A percentile compares a stretch with the other conserved stretches of the same genome.
These are phyloP conservation scores for Pagetopsis macropterus DNA, from an alignment of 2,797 vertebrate species.

Conservation along the genomic window DNA sequence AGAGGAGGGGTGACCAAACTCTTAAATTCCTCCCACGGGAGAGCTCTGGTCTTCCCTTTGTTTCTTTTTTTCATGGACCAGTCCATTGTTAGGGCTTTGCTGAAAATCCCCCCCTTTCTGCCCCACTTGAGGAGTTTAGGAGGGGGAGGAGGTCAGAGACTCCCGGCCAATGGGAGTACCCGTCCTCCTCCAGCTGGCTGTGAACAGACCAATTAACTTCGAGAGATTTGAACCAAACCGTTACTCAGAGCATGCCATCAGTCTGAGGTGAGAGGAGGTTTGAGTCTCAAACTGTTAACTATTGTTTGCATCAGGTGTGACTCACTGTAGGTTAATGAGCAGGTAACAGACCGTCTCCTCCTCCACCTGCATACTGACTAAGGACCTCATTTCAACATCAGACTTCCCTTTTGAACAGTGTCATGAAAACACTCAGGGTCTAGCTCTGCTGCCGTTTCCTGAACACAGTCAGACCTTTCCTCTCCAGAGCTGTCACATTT, in stretches of 20 bases:
- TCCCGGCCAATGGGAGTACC: constrained; percentile 75
- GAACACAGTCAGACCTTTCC: constrained; percentile 69
- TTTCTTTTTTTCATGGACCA: constrained; percentile 69
- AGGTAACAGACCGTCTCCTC: constrained; percentile 32
- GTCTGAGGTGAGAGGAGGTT: constrained; percentile 43
- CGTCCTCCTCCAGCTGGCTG: constrained; percentile 63
- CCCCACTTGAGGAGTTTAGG: constrained; percentile 65
- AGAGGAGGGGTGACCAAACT: constrained; percentile 9
- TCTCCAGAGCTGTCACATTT: constrained; percentile 69
- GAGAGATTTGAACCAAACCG: constrained; percentile 79
- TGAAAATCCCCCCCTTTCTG: constrained; percentile 44
- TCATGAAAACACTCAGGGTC: constrained; percentile 45
- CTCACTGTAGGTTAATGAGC: constrained; percentile 61
- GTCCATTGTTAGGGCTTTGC: constrained; percentile 78
- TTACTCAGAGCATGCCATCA: constrained; percentile 53
- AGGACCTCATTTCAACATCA: constrained; percentile 33
- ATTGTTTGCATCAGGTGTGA: constrained; percentile 56
- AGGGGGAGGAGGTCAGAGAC: constrained; percentile 55
- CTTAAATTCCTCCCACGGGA: constrained; percentile 64
- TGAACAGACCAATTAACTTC: constrained; percentile 76
- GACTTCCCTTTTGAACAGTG: not conserved
- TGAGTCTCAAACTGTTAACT: constrained; percentile 22
- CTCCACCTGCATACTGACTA: constrained; percentile 21
- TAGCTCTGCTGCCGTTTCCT: constrained; percentile 68
- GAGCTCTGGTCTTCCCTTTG: constrained; percentile 68